Evolutionary conservation across 2,888 invertebrate genomes (phyloP).

Genomic region (Lydus trimaculatus): DNA sequence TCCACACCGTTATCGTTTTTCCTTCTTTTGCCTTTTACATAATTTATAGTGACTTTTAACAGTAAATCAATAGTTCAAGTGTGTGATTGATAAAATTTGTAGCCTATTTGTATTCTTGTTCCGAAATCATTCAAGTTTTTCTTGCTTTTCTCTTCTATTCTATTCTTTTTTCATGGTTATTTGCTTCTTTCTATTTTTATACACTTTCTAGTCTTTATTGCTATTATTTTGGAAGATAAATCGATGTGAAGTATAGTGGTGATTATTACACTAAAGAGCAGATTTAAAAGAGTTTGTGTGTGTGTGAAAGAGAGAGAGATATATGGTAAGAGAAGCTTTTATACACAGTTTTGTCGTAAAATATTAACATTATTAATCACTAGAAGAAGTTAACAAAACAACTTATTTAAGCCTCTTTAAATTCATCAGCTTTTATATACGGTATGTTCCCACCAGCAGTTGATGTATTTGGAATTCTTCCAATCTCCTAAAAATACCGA

Average conservation of each 20-base stretch:
- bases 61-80: conserved; percentile 6
- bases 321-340: not conserved
- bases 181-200: not conserved
- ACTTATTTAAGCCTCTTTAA: not conserved
- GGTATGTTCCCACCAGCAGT: not conserved
- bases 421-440: not conserved
- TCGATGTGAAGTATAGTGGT: not conserved
- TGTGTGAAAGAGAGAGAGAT: no score
- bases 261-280: not conserved
- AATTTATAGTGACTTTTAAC: not conserved
- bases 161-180: not conserved
- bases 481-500: no score
- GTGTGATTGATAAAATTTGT: conserved; percentile 5
- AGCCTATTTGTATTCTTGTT: not conserved
- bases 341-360: not conserved
- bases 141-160: not conserved
- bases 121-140: not conserved
- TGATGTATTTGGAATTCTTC: no score
- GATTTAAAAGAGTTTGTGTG: not conserved
- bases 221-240: conserved; percentile 4
- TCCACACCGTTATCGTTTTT: not conserved
- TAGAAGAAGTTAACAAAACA: not conserved
- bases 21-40: not conserved
- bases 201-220: no score
- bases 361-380: conserved; percentile 6